A percentile compares a stretch with the other conserved stretches of the same genome.
phyloP scores from a whole-genome alignment of 2,113 vertebrate species.

The Oncorhynchus mykiss region DNA sequence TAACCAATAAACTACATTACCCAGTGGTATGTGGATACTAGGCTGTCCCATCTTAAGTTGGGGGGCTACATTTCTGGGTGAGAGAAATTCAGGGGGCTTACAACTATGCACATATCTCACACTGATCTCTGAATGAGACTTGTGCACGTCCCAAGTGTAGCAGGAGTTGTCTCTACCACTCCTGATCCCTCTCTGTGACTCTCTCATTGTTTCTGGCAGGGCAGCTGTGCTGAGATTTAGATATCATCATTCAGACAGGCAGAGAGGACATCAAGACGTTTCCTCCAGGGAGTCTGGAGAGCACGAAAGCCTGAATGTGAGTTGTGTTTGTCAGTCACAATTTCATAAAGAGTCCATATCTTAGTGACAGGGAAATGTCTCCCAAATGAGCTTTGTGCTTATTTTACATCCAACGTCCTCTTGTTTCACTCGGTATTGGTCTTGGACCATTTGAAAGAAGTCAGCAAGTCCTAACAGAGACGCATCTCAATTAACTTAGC shows the following conservation, averaged over 20 bases:
- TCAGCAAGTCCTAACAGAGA: background rate
- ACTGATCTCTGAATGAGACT: background rate
- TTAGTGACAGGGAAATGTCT: conserved; percentile 58
- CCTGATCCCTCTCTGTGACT: conserved; percentile 43
- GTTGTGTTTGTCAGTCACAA: conserved; percentile 53
- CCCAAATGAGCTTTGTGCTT: conserved; percentile 34
- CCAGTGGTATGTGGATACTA: no score
- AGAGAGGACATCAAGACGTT: conserved; percentile 63
- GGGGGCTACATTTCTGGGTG: no score
- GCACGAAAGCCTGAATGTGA: conserved; percentile 48
- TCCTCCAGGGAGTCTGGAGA: conserved; percentile 55
- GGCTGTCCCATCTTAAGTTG: no score
- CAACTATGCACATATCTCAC: background rate
- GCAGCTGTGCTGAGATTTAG: conserved; percentile 73
- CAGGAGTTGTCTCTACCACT: conserved; percentile 41
- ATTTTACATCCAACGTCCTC: conserved; percentile 16
- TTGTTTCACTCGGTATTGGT: conserved; percentile 17
- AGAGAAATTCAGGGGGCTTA: background rate
- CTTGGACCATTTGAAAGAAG: background rate
- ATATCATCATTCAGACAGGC: conserved; percentile 73
- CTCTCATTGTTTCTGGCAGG: conserved; percentile 61
- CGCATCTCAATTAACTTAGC: background rate
- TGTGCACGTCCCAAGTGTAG: conserved; percentile 29
- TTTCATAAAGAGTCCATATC: conserved; percentile 60
- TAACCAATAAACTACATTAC: no score